Evolutionary conservation across 2,797 vertebrate species (phyloP).

Genomic region (Gastrophryne carolinensis): DNA sequence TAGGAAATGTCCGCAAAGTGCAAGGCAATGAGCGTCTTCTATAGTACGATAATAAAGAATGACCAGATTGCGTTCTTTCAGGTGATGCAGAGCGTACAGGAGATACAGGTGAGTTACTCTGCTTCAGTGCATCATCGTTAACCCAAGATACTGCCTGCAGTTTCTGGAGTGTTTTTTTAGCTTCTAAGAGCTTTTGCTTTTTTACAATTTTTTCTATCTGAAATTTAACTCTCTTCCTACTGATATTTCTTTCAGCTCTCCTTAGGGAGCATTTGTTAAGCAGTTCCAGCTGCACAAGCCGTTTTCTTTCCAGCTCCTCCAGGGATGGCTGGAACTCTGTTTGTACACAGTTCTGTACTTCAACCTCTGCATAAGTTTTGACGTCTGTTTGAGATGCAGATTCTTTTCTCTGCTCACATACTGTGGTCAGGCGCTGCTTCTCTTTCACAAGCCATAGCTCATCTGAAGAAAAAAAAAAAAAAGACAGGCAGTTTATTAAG

Average conservation of each 20-base stretch:
- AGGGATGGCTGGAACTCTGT: slow-evolving; percentile 54
- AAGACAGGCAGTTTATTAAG: no score
- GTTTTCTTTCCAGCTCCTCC: slow-evolving; percentile 74
- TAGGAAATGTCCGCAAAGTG: slow-evolving; percentile 55
- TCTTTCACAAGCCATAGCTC: slow-evolving; percentile 83
- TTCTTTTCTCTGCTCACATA: slow-evolving; percentile 71
- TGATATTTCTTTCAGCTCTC: slow-evolving; percentile 74
- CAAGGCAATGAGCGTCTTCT: slow-evolving; percentile 23
- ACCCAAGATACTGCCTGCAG: slow-evolving; percentile 72
- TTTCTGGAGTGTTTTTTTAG: slow-evolving; percentile 81
- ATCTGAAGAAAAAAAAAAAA: slow-evolving; percentile 66
- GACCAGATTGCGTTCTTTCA: slow-evolving; percentile 41
- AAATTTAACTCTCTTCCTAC: slow-evolving; percentile 76
- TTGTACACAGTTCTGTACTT: slow-evolving; percentile 53
- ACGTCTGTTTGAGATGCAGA: slow-evolving; percentile 78
- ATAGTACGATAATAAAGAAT: slow-evolving; percentile 51
- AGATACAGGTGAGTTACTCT: slow-evolving; percentile 18
- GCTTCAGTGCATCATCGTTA: slow-evolving; percentile 57
- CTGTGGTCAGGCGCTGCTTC: slow-evolving; percentile 68
- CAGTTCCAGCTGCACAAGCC: slow-evolving; percentile 78
- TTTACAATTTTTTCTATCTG: slow-evolving; percentile 84
- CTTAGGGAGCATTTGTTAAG: slow-evolving; percentile 73
- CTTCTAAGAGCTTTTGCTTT: slow-evolving; percentile 83
- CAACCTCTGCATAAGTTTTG: slow-evolving; percentile 55
- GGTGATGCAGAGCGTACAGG: background rate